These are phyloP conservation scores for Gorsachius magnificus DNA, from an alignment of 2,797 vertebrate genomes.

Conservation along the genomic window DNA sequence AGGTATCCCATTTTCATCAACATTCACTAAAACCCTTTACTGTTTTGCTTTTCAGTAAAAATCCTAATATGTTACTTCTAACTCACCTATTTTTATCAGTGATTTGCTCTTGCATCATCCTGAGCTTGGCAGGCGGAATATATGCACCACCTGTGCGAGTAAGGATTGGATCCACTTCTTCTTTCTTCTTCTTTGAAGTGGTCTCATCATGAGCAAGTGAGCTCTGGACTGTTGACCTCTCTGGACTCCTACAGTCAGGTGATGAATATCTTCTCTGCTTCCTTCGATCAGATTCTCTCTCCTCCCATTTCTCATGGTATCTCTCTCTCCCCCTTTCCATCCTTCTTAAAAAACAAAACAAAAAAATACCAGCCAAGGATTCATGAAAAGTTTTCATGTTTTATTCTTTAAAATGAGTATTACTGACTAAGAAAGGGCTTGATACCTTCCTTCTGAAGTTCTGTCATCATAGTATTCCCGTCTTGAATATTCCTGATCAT, in stretches of 20 bases:
- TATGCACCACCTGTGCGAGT: constrained; percentile 96
- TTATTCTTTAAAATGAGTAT: not conserved
- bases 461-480: constrained; percentile 72
- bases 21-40: not conserved
- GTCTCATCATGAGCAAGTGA: constrained; percentile 78
- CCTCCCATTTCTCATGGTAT: constrained; percentile 71
- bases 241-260: constrained; percentile 71
- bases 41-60: not conserved
- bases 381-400: fast-evolving
- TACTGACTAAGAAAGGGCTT: not conserved
- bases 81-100: constrained; percentile 94
- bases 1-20: not conserved
- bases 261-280: constrained; percentile 79
- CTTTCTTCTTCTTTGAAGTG: constrained; percentile 91
- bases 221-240: constrained; percentile 40
- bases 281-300: constrained; percentile 74
- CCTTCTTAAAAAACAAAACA: constrained; percentile 45
- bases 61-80: not conserved
- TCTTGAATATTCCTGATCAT: constrained; percentile 73
- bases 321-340: constrained; percentile 72
- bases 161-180: constrained; percentile 92
- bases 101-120: constrained; percentile 98
- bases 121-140: constrained; percentile 94
- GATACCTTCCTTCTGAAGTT: constrained; percentile 70
- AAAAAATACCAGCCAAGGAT: not conserved